Percentiles rank a stretch among this genome's conserved stretches.
Evolutionary conservation across 2,113 vertebrate species (phyloP).

Genomic region (Muntiacus muntjak): DNA sequence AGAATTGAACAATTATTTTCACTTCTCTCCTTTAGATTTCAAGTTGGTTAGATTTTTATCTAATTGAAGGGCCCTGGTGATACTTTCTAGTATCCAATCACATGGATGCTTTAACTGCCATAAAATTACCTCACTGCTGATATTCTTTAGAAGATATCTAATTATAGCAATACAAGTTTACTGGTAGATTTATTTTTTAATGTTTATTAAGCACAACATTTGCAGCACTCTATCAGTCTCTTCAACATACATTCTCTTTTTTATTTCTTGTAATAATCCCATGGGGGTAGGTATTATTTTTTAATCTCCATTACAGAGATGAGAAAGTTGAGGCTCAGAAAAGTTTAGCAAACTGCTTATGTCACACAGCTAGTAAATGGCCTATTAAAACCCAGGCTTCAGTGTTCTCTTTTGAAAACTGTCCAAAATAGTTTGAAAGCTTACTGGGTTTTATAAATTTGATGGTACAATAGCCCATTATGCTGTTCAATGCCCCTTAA

Average conservation of each 20-base stretch:
- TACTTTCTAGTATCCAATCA: background rate
- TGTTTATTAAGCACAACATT: background rate
- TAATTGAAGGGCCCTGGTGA: background rate
- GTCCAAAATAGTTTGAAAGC: background rate
- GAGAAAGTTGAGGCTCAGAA: background rate
- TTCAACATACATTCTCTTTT: background rate
- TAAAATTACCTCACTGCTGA: background rate
- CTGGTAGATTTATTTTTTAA: background rate
- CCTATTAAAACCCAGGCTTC: background rate
- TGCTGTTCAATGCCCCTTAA: background rate
- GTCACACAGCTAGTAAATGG: background rate
- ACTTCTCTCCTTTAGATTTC: conserved; percentile 35
- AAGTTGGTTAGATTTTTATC: background rate
- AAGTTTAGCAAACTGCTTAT: background rate
- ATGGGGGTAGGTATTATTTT: background rate
- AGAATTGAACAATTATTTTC: conserved; percentile 33
- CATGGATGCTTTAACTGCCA: background rate
- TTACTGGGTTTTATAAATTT: background rate
- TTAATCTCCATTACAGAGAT: background rate
- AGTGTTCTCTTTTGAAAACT: background rate
- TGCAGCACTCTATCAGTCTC: background rate
- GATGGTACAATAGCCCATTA: background rate
- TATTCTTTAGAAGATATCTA: conserved; percentile 10
- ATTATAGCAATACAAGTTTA: conserved; percentile 15
- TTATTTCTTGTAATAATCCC: background rate